Conservation (phyloP, 1,140 invertebrate genomes). For the Calosoma granatense region DNA sequence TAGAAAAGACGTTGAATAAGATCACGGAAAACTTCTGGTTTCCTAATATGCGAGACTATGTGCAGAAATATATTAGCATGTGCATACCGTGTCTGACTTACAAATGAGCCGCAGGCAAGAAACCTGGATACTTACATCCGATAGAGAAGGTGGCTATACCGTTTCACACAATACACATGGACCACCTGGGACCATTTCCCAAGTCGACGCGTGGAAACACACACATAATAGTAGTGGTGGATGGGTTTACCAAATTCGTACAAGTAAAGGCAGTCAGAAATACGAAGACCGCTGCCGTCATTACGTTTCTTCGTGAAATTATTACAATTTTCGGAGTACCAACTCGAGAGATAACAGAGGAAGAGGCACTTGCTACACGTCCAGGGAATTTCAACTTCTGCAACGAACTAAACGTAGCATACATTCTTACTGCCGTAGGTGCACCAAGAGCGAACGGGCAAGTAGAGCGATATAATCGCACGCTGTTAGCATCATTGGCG, state of each 20-base stretch:
- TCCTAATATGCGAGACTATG: slow-evolving; percentile 17
- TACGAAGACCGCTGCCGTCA: too few species aligned
- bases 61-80: slow-evolving; percentile 16
- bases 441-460: too few species aligned
- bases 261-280: slow-evolving; percentile 3
- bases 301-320: too few species aligned
- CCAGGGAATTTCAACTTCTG: too few species aligned
- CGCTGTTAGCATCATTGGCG: too few species aligned
- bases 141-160: slow-evolving; percentile 14
- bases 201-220: slow-evolving; percentile 20
- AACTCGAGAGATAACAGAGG: too few species aligned
- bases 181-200: slow-evolving; percentile 21
- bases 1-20: slow-evolving; percentile 25
- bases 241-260: slow-evolving; percentile 30
- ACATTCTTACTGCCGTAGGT: too few species aligned
- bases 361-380: too few species aligned
- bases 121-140: slow-evolving; percentile 18
- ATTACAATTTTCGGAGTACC: too few species aligned
- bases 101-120: slow-evolving; percentile 15
- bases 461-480: too few species aligned
- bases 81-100: slow-evolving; percentile 21
- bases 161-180: slow-evolving; percentile 18
- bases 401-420: too few species aligned
- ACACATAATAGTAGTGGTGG: slow-evolving; percentile 28
- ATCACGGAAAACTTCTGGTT: slow-evolving; percentile 27